Percentiles rank a stretch among this genome's conserved stretches.
Evolutionary conservation across 2,113 vertebrate species (phyloP).

Genomic region (Trogon melanurus): DNA sequence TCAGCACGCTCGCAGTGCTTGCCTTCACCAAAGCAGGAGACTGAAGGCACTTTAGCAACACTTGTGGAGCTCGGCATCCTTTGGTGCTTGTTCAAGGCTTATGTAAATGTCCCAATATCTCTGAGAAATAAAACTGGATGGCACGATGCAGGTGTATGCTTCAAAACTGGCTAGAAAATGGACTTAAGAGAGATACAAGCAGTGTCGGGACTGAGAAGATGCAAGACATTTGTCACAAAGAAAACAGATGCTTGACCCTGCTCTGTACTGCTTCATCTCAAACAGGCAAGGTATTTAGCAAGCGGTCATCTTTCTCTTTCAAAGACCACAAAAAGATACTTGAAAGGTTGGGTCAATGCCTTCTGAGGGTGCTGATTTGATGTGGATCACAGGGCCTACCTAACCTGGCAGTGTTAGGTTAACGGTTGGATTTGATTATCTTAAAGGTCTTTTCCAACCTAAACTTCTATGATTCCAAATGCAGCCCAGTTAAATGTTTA

Average conservation of each 20-base stretch:
- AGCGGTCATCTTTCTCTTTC: neutral
- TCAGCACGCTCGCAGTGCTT: accelerated
- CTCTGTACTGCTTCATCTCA: accelerated
- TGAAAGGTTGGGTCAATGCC: neutral
- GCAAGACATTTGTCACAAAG: neutral
- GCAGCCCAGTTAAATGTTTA: neutral
- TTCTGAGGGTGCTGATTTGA: neutral
- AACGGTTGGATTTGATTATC: too few relatives aligned
- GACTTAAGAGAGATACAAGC: neutral
- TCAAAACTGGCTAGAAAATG: neutral
- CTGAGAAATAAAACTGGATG: accelerated
- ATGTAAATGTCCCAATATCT: neutral
- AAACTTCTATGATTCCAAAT: neutral
- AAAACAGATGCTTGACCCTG: neutral
- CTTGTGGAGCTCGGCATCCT: neutral
- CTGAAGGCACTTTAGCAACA: neutral
- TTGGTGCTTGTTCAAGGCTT: neutral
- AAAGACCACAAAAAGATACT: neutral
- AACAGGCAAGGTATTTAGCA: neutral
- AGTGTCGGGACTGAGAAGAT: neutral
- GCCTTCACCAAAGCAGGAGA: neutral
- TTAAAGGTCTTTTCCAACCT: too few relatives aligned
- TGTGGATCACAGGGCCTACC: neutral
- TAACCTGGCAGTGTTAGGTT: too few relatives aligned
- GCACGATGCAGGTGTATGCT: neutral